These are phyloP conservation scores for Masnerella sp. DNA, from an alignment of 2,888 invertebrate species.

Conservation along the genomic window DNA sequence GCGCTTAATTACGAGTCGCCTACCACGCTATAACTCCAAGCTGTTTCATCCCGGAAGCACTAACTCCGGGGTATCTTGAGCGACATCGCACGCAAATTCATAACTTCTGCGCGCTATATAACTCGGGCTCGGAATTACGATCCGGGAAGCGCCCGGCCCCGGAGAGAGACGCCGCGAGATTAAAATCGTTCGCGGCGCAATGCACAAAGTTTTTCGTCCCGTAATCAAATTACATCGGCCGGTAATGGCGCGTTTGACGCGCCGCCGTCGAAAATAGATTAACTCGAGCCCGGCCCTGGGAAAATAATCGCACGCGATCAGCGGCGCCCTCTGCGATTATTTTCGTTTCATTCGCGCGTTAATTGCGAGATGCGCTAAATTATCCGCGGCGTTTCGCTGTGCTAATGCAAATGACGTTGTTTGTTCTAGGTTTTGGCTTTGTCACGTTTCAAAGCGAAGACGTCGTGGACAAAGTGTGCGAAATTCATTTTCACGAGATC, in stretches of 20 bases:
- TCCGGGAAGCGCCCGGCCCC: constrained; percentile 46
- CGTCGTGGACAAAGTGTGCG: constrained; percentile 93
- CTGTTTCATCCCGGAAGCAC: constrained; percentile 67
- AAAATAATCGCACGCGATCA: constrained; percentile 21
- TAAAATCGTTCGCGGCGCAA: constrained; percentile 71
- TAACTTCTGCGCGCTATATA: constrained; percentile 68
- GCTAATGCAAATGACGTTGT: constrained; percentile 67
- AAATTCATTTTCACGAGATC: constrained; percentile 94
- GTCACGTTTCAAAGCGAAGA: constrained; percentile 95
- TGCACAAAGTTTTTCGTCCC: constrained; percentile 72
- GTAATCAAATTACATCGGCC: constrained; percentile 69
- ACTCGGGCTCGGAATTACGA: constrained; percentile 67
- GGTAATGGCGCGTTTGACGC: constrained; percentile 14
- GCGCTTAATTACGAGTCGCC: constrained; percentile 68
- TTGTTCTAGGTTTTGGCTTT: constrained; percentile 92
- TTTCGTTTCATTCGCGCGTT: constrained; percentile 30
- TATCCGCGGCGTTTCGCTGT: constrained; percentile 12
- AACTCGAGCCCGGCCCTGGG: constrained; percentile 4
- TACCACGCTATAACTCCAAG: constrained; percentile 63
- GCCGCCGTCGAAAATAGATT: constrained; percentile 20
- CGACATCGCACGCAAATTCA: constrained; percentile 72
- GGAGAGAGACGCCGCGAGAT: constrained; percentile 63
- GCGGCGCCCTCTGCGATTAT: neutral
- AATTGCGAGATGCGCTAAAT: constrained; percentile 25
- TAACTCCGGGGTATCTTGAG: constrained; percentile 70